Evolutionary conservation across 2,113 vertebrate species (phyloP).

Genomic region (Siniperca chuatsi): DNA sequence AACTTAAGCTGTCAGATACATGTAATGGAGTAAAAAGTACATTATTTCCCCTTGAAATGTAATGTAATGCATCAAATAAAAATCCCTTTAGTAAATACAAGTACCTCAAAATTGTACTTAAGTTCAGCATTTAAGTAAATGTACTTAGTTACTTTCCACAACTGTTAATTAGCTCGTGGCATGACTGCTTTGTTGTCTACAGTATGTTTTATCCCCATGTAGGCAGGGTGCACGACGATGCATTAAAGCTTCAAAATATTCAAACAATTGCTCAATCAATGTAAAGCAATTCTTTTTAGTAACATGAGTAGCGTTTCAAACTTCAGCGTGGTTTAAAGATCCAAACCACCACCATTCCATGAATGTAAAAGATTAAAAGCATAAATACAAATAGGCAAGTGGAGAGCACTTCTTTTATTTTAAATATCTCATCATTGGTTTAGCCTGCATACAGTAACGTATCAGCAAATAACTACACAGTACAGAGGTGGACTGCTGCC

Average conservation of each 20-base stretch:
- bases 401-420: slow-evolving; percentile 82
- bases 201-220: background rate
- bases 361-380: background rate
- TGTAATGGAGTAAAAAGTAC: too few species aligned
- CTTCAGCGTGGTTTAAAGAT: too few species aligned
- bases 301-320: too few species aligned
- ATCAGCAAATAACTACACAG: slow-evolving; percentile 79
- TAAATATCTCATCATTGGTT: slow-evolving; percentile 79
- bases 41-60: too few species aligned
- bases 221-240: too few species aligned
- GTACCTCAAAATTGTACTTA: background rate
- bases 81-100: too few species aligned
- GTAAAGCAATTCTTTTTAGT: background rate
- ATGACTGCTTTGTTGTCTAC: background rate
- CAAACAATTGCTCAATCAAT: background rate
- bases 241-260: background rate
- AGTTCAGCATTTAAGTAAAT: background rate
- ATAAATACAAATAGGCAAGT: slow-evolving; percentile 40
- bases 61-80: too few species aligned
- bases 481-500: slow-evolving; percentile 68
- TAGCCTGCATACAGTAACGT: slow-evolving; percentile 71
- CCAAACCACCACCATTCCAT: background rate
- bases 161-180: background rate
- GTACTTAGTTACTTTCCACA: background rate
- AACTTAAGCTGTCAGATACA: too few species aligned